Evolutionary conservation across 1,140 invertebrate genomes (phyloP).

Genomic region (Plectrocnemia conspersa): DNA sequence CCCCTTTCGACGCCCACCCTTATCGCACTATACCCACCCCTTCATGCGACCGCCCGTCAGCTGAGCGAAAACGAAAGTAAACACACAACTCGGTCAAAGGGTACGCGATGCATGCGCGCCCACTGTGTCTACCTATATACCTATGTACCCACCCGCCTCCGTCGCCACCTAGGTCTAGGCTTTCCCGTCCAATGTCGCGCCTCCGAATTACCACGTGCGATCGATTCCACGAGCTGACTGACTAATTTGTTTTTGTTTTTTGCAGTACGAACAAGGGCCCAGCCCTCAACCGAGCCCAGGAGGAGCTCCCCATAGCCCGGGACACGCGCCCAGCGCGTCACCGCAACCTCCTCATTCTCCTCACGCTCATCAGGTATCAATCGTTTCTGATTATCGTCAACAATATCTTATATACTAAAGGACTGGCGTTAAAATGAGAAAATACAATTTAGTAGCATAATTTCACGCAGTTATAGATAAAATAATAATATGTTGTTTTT

Average conservation of each 20-base stretch:
- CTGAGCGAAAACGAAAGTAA: slow-evolving; percentile 56
- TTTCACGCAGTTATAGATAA: no score
- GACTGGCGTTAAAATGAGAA: no score
- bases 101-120: slow-evolving; percentile 38
- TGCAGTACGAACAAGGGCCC: slow-evolving; percentile 29
- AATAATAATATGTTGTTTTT: no score
- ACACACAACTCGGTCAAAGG: slow-evolving; percentile 56
- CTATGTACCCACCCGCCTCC: slow-evolving; percentile 43
- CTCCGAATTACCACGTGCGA: background rate
- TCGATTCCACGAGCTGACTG: background rate
- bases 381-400: no score
- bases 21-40: background rate
- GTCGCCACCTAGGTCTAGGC: slow-evolving; percentile 51
- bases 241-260: slow-evolving; percentile 1
- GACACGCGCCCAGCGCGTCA: slow-evolving; percentile 48
- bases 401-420: no score
- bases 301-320: slow-evolving; percentile 37
- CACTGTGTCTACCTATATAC: slow-evolving; percentile 43
- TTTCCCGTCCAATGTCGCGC: slow-evolving; percentile 34
- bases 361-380: slow-evolving; percentile 41
- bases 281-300: slow-evolving; percentile 32
- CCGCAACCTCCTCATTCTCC: slow-evolving; percentile 48
- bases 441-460: no score
- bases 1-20: background rate
- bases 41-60: slow-evolving; percentile 41